phyloP scores from a whole-genome alignment of 2,888 invertebrate species.

The Entomobrya multifasciata region DNA sequence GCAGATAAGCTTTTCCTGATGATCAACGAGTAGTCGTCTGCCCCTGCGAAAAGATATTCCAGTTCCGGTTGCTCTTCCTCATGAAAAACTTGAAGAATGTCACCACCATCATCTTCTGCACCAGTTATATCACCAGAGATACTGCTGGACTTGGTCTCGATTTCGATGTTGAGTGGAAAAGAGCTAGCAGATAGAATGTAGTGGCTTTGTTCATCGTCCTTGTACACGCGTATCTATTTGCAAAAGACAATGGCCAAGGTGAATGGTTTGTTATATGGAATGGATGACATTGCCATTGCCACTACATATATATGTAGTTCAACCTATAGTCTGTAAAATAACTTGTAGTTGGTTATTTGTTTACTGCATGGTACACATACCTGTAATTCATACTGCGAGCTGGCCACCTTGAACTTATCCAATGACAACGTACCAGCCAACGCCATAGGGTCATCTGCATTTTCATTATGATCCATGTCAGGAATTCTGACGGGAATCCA shows the following conservation, averaged over 20 bases:
- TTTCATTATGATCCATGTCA: background rate
- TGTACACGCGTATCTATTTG: conserved; percentile 29
- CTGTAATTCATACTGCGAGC: conserved; percentile 19
- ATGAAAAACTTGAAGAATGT: no score
- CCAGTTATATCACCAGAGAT: background rate
- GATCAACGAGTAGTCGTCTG: no score
- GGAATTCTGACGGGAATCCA: conserved; percentile 29
- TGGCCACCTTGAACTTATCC: conserved; percentile 13
- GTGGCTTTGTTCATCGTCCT: conserved; percentile 20
- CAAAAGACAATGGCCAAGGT: background rate
- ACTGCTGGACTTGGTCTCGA: background rate
- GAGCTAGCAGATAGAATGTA: conserved; percentile 9
- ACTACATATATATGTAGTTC: no score
- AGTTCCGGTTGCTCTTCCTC: background rate
- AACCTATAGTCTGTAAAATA: background rate
- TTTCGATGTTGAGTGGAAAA: conserved; percentile 17
- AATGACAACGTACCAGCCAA: background rate
- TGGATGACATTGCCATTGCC: no score
- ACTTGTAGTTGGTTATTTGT: background rate
- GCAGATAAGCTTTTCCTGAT: background rate
- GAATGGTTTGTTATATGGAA: no score
- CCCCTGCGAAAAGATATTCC: background rate
- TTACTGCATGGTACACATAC: background rate
- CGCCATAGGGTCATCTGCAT: no score
- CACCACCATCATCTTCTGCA: background rate